These are phyloP conservation scores for Prolemur simus DNA, from an alignment of 2,113 vertebrate species.

Conservation along the genomic window DNA sequence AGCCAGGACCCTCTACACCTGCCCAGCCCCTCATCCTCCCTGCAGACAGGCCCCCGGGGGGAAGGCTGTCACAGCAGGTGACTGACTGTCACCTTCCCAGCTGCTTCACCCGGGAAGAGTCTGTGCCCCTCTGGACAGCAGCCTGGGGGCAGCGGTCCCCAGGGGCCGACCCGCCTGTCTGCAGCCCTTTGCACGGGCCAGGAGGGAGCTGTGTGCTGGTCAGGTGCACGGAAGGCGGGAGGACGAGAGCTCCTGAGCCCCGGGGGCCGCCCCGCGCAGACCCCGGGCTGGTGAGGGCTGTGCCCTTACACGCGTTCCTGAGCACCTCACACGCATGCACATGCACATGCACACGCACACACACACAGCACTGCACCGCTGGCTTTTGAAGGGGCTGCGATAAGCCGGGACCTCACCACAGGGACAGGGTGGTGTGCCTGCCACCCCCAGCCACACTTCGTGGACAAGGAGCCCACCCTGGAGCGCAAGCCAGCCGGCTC, in stretches of 20 bases:
- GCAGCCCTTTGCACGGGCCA: not conserved
- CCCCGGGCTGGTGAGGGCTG: too few species aligned
- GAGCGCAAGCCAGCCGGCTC: not conserved
- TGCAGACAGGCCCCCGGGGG: accelerated
- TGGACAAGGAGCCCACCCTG: not conserved
- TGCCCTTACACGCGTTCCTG: too few species aligned
- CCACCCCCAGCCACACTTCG: not conserved
- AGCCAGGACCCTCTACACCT: not conserved
- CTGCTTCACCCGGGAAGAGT: not conserved
- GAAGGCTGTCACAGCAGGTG: not conserved
- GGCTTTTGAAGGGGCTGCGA: not conserved
- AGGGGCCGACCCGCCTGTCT: not conserved
- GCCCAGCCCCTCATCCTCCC: too few species aligned
- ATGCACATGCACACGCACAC: not conserved
- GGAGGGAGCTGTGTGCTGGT: not conserved
- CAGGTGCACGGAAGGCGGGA: accelerated
- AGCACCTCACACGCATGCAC: accelerated
- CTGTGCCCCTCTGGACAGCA: not conserved
- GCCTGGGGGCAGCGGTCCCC: accelerated
- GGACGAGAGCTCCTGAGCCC: not conserved
- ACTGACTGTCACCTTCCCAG: accelerated
- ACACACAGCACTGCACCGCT: constrained; percentile 55
- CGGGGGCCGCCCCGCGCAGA: too few species aligned
- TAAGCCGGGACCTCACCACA: not conserved
- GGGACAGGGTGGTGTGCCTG: not conserved